Evolutionary conservation across 1,140 invertebrate species (phyloP).

Genomic region (Adelges cooleyi): DNA sequence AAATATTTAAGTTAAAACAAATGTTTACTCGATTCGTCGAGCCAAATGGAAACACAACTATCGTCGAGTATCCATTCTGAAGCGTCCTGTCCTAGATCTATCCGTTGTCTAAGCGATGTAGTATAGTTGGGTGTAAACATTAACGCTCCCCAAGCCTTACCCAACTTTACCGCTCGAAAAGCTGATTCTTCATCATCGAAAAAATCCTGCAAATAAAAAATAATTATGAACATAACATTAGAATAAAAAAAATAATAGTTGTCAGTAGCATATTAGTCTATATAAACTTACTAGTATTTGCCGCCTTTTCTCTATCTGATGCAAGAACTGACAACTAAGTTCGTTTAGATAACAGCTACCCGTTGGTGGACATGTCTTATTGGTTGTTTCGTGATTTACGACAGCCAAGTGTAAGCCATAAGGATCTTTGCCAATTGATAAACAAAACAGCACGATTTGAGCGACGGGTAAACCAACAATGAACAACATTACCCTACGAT

Average conservation of each 20-base stretch:
- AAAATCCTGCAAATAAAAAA: slow-evolving; percentile 46
- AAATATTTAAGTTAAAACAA: too few relatives aligned
- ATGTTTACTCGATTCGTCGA: slow-evolving; percentile 77
- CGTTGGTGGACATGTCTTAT: slow-evolving; percentile 41
- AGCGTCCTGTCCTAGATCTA: slow-evolving; percentile 52
- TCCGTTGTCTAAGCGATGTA: slow-evolving; percentile 57
- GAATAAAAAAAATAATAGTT: background rate
- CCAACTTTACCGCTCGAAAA: slow-evolving; percentile 53
- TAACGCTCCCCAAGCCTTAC: slow-evolving; percentile 73
- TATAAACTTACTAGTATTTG: slow-evolving; percentile 32
- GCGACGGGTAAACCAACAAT: slow-evolving; percentile 83
- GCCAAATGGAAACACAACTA: slow-evolving; percentile 69
- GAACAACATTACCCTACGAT: slow-evolving; percentile 70
- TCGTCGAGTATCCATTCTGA: slow-evolving; percentile 66
- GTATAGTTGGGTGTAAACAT: slow-evolving; percentile 80
- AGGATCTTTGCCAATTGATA: slow-evolving; percentile 85
- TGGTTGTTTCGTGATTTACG: slow-evolving; percentile 67
- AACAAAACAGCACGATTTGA: slow-evolving; percentile 90
- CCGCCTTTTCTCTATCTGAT: slow-evolving; percentile 48
- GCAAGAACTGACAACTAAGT: slow-evolving; percentile 64
- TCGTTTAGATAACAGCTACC: slow-evolving; percentile 47
- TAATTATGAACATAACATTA: too few relatives aligned
- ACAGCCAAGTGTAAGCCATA: slow-evolving; percentile 70
- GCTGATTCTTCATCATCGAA: slow-evolving; percentile 55
- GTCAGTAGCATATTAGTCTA: too few relatives aligned